phyloP scores from a whole-genome alignment of 2,888 invertebrate genomes.

The Pasiphila rectangulata region DNA sequence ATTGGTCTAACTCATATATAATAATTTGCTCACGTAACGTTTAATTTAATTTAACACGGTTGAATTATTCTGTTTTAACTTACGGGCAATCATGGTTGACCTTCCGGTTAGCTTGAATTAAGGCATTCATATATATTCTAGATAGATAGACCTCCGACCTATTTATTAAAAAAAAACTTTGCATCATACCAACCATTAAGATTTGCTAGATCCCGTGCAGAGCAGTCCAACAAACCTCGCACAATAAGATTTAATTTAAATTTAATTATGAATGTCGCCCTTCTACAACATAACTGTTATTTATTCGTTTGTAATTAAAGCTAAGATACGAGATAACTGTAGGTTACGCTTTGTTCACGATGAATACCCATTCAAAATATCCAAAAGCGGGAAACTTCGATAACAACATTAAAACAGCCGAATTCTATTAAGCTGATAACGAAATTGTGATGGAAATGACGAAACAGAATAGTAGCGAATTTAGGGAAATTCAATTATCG shows the following conservation, averaged over 20 bases:
- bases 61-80: no score
- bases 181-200: background rate
- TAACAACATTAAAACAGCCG: constrained; percentile 36
- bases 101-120: no score
- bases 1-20: no score
- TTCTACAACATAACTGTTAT: constrained; percentile 18
- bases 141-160: no score
- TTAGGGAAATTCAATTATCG: constrained; percentile 17
- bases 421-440: constrained; percentile 38
- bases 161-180: no score
- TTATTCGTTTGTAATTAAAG: constrained; percentile 26
- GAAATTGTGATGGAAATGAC: constrained; percentile 34
- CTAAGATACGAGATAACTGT: constrained; percentile 27
- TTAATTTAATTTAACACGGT: no score
- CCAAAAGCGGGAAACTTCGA: constrained; percentile 24
- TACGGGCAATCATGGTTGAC: no score
- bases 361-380: constrained; percentile 25
- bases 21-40: no score
- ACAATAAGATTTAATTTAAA: constrained; percentile 11
- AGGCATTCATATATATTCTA: no score
- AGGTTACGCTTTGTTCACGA: constrained; percentile 27
- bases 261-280: constrained; percentile 14
- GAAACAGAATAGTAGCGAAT: constrained; percentile 20
- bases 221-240: no score
- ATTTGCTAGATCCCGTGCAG: no score